A percentile compares a stretch with the other conserved stretches of the same genome.
These are phyloP conservation scores for Tapera naevia DNA, from an alignment of 2,797 vertebrate genomes.

Conservation along the genomic window DNA sequence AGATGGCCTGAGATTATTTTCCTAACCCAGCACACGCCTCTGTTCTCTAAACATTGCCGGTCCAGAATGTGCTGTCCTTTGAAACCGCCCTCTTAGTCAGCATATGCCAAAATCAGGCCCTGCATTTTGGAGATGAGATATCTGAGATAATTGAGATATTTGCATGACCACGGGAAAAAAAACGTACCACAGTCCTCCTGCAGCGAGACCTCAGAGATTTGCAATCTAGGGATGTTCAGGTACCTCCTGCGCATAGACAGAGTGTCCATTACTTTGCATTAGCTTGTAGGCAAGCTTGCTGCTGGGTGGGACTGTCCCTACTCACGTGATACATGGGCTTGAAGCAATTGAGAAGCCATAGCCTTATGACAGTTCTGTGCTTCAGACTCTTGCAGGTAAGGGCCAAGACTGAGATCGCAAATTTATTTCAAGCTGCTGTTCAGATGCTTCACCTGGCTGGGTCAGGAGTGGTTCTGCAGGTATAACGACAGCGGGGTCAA, in stretches of 20 bases:
- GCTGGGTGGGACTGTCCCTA: neutral
- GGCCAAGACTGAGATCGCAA: neutral
- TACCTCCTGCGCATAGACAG: fast-evolving
- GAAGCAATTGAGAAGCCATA: neutral
- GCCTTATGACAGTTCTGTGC: neutral
- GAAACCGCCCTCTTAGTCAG: neutral
- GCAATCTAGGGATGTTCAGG: neutral
- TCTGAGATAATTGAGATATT: neutral
- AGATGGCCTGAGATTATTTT: neutral
- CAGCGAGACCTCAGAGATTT: neutral
- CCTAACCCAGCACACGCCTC: neutral
- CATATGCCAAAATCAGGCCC: neutral
- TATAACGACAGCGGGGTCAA: neutral
- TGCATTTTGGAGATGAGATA: neutral
- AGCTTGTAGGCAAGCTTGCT: neutral
- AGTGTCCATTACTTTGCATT: neutral
- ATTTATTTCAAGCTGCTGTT: neutral
- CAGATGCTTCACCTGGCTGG: neutral
- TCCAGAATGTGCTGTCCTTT: neutral
- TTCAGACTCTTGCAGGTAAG: slow-evolving; percentile 25
- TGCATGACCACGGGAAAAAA: neutral
- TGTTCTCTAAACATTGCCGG: neutral
- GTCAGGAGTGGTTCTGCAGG: slow-evolving; percentile 31
- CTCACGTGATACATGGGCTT: neutral
- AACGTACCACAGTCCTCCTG: neutral